phyloP scores from a whole-genome alignment of 2,113 vertebrate species.

The Daubentonia madagascariensis region DNA sequence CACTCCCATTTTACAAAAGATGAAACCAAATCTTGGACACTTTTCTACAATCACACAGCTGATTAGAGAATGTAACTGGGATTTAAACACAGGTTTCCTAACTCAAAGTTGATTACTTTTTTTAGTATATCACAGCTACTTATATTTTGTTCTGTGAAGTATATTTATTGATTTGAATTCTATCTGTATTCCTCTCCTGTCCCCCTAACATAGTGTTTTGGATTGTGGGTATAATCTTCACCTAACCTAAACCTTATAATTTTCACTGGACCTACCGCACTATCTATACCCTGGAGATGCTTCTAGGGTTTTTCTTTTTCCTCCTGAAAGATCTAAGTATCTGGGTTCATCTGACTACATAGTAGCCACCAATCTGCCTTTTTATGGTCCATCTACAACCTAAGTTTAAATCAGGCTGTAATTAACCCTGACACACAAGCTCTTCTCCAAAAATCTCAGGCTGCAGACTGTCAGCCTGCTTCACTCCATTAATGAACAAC shows the following conservation, averaged over 20 bases:
- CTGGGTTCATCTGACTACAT: constrained; percentile 29
- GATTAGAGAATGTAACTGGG: not conserved
- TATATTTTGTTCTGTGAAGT: not conserved
- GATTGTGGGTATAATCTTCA: not conserved
- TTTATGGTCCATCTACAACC: constrained; percentile 1
- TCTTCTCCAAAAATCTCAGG: not conserved
- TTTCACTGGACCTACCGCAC: constrained; percentile 50
- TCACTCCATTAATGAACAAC: not conserved
- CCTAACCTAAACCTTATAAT: constrained; percentile 43
- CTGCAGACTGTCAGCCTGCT: not conserved
- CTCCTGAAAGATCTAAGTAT: constrained; percentile 29
- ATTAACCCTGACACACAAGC: not conserved
- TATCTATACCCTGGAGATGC: not conserved
- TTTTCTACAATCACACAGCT: not conserved
- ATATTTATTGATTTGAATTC: constrained; percentile 9
- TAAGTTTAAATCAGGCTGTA: constrained; percentile 17
- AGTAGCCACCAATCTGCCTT: not conserved
- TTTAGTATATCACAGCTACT: not conserved
- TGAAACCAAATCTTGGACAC: not conserved
- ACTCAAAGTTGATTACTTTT: not conserved
- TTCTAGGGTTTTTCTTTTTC: constrained; percentile 35
- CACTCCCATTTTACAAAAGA: not conserved
- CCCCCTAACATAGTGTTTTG: not conserved
- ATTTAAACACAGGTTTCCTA: not conserved
- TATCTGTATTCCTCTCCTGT: not conserved